These are phyloP conservation scores for Aphis craccivora DNA, from an alignment of 1,140 invertebrate genomes.

Conservation along the genomic window DNA sequence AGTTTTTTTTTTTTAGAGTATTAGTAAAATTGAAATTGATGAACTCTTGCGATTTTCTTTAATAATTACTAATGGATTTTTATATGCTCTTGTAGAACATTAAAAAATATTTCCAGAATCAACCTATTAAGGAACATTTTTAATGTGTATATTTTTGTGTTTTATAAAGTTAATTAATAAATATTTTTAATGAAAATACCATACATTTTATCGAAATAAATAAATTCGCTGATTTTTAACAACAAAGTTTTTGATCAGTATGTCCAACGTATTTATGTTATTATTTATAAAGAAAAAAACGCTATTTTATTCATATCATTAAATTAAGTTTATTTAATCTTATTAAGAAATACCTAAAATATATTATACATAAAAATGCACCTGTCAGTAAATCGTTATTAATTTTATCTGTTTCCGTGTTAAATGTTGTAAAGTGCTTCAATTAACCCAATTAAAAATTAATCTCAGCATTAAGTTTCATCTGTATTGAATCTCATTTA, in stretches of 20 bases:
- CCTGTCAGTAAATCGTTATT: neutral
- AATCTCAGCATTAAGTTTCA: neutral
- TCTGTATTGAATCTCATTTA: slow-evolving; percentile 15
- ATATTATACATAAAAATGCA: neutral
- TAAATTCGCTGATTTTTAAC: neutral
- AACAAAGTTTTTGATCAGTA: neutral
- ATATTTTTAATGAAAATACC: neutral
- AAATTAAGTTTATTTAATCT: too few species aligned
- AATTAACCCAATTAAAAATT: slow-evolving; percentile 9
- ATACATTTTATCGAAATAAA: neutral
- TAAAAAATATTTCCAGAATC: neutral
- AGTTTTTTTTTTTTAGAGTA: neutral
- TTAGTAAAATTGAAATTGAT: neutral
- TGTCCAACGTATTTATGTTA: neutral
- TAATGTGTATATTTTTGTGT: neutral
- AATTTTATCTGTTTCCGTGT: neutral
- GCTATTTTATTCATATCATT: neutral
- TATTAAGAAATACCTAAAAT: neutral
- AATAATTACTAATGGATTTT: neutral
- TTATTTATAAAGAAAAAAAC: neutral
- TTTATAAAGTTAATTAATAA: neutral
- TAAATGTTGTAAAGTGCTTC: neutral
- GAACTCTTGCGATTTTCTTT: neutral
- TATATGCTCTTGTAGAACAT: neutral
- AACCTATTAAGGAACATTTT: neutral